Evolutionary conservation across 2,113 vertebrate species (phyloP), one percentile per base, ranked within the genome.

Genomic region (Anolis sagrei): DNA sequence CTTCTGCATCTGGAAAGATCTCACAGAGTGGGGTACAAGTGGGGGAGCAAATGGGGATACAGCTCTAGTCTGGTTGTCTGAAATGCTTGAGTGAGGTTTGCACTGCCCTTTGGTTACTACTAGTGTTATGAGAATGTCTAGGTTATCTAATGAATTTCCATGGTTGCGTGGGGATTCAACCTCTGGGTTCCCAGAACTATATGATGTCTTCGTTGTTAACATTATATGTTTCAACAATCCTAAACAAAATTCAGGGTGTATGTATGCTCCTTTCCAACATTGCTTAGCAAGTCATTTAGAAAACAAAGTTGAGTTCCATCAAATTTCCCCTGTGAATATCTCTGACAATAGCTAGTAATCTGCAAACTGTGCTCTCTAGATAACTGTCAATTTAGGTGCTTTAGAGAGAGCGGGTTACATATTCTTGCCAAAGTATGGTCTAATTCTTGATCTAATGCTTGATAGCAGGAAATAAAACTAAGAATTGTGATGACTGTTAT

Each of bases 381-480:
- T 76, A 49, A 39, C 34, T 19, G 5, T 84, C 18, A 76, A 18
- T 27, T 51, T 11, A 14, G 61, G 36, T 68, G 9, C 29, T 49
- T 29, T 29, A 25, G 44, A 34, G 73, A 76, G 34, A 51, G 73
- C 64, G 5, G 61, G n/a, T 49, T 66, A 29, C 61, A 51, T 39
- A 51, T n/a, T 51, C 61, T 68, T 73, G 82, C 82, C 74, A 68
- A 68, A 75, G 23, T 81, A 11, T 58, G 44, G 68, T 44, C 86
- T 84, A 81, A n/a, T n/a, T n/a, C n/a, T n/a, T n/a, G n/a, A n/a
- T n/a, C n/a, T n/a, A n/a, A n/a, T n/a, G n/a, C 25, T 61, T 48
- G 32, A 36, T 14, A 44, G 32, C 84, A 69, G 3, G 39, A 84
- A 39, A 79, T 27, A 8, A 84, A 87, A 82, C 72, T 6, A 21